Conservation (phyloP, 2,113 vertebrate species). For the Apteryx owenii region DNA sequence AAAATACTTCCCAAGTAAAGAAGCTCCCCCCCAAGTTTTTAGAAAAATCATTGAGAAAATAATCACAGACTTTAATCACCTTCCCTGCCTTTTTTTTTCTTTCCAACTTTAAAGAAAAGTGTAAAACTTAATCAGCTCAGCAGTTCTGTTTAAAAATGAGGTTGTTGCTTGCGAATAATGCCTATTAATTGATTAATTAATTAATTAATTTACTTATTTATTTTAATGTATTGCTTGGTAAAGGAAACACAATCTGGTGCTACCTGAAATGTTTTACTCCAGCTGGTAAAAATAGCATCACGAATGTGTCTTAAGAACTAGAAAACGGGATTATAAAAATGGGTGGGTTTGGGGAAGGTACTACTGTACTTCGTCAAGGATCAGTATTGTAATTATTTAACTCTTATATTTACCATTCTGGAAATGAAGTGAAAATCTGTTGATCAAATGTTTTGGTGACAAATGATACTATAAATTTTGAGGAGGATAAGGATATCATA, state of each 20-base stretch:
- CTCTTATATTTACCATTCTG: neutral
- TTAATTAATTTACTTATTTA: neutral
- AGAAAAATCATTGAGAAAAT: neutral
- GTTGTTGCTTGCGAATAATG: neutral
- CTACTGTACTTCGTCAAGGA: neutral
- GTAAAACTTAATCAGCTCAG: neutral
- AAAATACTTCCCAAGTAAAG: neutral
- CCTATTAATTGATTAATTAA: neutral
- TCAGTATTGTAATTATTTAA: neutral
- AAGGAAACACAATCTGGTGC: neutral
- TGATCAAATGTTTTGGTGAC: too few relatives aligned
- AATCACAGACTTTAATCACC: neutral
- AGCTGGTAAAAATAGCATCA: too few relatives aligned
- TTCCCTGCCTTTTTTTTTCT: neutral
- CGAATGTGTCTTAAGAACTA: neutral
- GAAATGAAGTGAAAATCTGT: too few relatives aligned
- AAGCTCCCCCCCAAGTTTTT: neutral
- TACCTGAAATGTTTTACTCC: too few relatives aligned
- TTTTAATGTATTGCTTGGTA: too few relatives aligned
- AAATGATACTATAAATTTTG: neutral
- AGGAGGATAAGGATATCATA: neutral
- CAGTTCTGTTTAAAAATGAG: neutral
- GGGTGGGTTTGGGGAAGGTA: neutral
- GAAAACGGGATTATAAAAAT: neutral
- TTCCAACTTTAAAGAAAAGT: neutral